Evolutionary conservation across 2,113 vertebrate species (phyloP).

Genomic region (Charadrius vociferus): DNA sequence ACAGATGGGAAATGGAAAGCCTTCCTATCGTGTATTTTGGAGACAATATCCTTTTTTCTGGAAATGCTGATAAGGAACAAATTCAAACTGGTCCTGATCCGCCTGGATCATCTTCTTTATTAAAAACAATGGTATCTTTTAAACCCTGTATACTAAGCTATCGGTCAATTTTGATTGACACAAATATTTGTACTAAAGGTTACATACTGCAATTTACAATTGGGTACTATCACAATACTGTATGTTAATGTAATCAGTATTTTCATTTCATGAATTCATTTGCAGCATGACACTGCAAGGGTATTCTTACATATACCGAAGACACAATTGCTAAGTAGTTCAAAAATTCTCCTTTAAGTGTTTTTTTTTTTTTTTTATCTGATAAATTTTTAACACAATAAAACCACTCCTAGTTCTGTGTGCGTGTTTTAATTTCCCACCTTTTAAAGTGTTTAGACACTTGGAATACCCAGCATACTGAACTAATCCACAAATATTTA

Average conservation of each 20-base stretch:
- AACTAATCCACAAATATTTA: constrained; percentile 71
- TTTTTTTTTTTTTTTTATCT: constrained; percentile 44
- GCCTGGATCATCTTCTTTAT: constrained; percentile 39
- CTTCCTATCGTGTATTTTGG: constrained; percentile 36
- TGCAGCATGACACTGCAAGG: constrained; percentile 66
- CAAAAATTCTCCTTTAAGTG: constrained; percentile 61
- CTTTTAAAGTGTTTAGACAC: constrained; percentile 62
- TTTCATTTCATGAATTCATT: constrained; percentile 68
- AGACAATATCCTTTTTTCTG: constrained; percentile 60
- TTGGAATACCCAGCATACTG: constrained; percentile 46
- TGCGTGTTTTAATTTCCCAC: constrained; percentile 45
- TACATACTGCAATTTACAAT: constrained; percentile 65
- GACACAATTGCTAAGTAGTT: constrained; percentile 52
- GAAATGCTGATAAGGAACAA: constrained; percentile 65
- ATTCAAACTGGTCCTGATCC: constrained; percentile 45
- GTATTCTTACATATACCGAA: constrained; percentile 53
- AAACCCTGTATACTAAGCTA: constrained; percentile 34
- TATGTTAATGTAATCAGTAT: constrained; percentile 76
- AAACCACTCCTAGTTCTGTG: constrained; percentile 39
- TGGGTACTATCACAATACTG: constrained; percentile 65
- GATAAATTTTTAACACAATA: constrained; percentile 56
- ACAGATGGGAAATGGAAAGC: constrained; percentile 43
- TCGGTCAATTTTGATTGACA: constrained; percentile 72
- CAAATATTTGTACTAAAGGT: constrained; percentile 74
- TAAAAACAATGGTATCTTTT: constrained; percentile 61